Evolutionary conservation across 1,140 invertebrate genomes (phyloP), one percentile per base, ranked within the genome.

Genomic region (Cyclargus thomasi): DNA sequence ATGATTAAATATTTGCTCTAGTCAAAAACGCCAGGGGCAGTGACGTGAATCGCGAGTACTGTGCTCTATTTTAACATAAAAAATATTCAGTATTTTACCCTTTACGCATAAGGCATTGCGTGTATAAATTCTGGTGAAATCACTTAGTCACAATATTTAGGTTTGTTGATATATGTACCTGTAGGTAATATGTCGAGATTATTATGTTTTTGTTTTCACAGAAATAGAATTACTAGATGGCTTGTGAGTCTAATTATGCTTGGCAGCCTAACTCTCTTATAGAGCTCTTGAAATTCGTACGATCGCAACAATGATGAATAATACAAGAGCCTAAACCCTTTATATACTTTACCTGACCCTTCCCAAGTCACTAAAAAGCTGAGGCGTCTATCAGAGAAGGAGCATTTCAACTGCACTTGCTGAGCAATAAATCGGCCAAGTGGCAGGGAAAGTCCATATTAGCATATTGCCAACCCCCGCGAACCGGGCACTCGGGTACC

Each of bases 401-500:
- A 55, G 53, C 18, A 55, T 55, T 55, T 55, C 53, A 55, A 55
- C 53, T 55, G 53, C 53, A 55, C 53, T 55, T 55, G 53, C 53
- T 20, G 81, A 74, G 77, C 74, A 75, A 79, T 88, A 88, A 88
- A 87, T 88, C 86, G 85, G 83, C 86, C 85, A 86, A 88, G 86
- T 86, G 84, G 63, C 73, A 85, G 85, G 82, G 86, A 87, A 87
- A 89, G 86, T 87, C 82, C 77, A 77, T 80, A 87, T 89, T 87
- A 81, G 82, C 86, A 88, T 88, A 83, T 80, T 81, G 80, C 78
- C 83, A 78, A 74, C 73, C 66, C 70, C 68, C 67, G 70, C 67
- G 63, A 77, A 76, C 74, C 62, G 62, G 8, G 22, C 53, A 55
- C n/a, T 55, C 53, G 53, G n/a, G 6, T 47, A 47, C 39, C 16